Conservation (phyloP, 2,888 invertebrate species). For the Meiosimyza decipiens region DNA sequence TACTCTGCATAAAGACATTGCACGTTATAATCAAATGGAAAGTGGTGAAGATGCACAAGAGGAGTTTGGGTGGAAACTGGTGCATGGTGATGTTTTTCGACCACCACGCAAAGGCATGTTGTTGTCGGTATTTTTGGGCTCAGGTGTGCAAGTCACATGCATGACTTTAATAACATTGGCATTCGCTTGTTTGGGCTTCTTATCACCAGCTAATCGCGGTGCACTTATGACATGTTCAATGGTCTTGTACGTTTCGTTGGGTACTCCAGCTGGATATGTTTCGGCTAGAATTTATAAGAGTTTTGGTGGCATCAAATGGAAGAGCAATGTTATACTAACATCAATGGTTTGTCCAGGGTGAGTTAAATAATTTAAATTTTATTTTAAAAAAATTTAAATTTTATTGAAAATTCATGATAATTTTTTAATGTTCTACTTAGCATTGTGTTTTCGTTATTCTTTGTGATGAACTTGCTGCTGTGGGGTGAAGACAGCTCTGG, state of each 20-base stretch:
- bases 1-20: conserved; percentile 98
- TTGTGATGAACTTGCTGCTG: conserved; percentile 94
- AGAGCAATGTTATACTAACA: conserved; percentile 95
- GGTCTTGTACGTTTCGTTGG: conserved; percentile 95
- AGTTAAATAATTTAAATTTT: conserved; percentile 51
- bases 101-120: conserved; percentile 97
- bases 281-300: conserved; percentile 98
- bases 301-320: conserved; percentile 99
- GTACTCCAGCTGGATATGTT: conserved; percentile 96
- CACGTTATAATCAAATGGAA: conserved; percentile 96
- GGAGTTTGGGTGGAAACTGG: conserved; percentile 89
- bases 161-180: conserved; percentile 96
- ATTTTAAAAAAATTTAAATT: neutral
- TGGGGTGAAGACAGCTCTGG: conserved; percentile 98
- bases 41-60: conserved; percentile 93
- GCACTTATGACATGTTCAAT: conserved; percentile 98
- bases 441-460: conserved; percentile 95
- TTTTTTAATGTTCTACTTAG: conserved; percentile 68
- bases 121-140: conserved; percentile 94
- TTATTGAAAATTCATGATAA: neutral
- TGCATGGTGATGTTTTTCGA: conserved; percentile 97
- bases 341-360: conserved; percentile 98
- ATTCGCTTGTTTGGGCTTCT: conserved; percentile 98
- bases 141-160: conserved; percentile 93
- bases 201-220: conserved; percentile 98